These are phyloP conservation scores for Leptobrachium leishanense DNA, from an alignment of 2,113 vertebrate genomes.

Conservation along the genomic window DNA sequence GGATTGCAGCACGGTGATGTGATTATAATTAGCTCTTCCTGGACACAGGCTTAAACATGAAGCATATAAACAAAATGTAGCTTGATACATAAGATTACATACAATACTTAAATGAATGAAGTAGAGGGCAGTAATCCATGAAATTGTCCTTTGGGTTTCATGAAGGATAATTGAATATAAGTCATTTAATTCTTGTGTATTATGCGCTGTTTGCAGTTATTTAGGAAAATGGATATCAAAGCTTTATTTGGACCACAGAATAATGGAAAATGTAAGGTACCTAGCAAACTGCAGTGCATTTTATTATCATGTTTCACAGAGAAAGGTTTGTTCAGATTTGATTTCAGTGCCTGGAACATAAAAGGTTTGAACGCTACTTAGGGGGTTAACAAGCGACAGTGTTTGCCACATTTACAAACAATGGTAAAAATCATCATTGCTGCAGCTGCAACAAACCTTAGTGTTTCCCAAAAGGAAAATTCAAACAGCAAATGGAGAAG, in stretches of 20 bases:
- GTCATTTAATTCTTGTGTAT: constrained; percentile 24
- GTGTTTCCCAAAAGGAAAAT: too few species aligned
- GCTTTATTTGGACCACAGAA: neutral
- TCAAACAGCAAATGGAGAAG: too few species aligned
- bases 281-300: too few species aligned
- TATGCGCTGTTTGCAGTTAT: neutral
- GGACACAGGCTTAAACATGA: constrained; percentile 35
- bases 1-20: constrained; percentile 33
- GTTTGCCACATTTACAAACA: too few species aligned
- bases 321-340: too few species aligned
- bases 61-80: constrained; percentile 41
- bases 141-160: constrained; percentile 22
- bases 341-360: too few species aligned
- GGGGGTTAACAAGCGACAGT: too few species aligned
- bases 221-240: neutral
- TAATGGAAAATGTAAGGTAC: neutral
- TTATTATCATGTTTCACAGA: too few species aligned
- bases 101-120: constrained; percentile 9
- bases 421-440: too few species aligned
- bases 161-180: constrained; percentile 27
- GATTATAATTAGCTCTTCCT: constrained; percentile 48
- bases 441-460: too few species aligned
- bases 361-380: too few species aligned
- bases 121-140: constrained; percentile 21
- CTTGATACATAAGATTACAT: constrained; percentile 34